These are phyloP conservation scores for Zaprionus davidi DNA, from an alignment of 1,140 invertebrate species.

Conservation along the genomic window DNA sequence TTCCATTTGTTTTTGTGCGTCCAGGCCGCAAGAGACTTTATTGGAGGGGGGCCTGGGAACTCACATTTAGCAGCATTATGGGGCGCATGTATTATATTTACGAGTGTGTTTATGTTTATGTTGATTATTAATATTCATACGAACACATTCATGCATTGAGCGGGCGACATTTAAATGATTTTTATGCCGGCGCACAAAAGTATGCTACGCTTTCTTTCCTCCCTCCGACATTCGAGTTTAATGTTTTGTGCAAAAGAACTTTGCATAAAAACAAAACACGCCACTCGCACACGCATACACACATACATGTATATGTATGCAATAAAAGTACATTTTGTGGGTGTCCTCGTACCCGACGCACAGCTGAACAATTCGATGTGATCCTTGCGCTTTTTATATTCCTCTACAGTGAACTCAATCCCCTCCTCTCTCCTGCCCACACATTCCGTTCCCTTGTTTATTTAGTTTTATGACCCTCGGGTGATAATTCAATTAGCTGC, in stretches of 20 bases:
- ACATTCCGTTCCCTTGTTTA: neutral
- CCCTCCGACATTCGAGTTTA: conserved; percentile 63
- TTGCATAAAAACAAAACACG: conserved; percentile 47
- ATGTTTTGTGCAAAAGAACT: conserved; percentile 62
- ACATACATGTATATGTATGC: neutral
- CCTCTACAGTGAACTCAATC: neutral
- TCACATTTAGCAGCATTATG: conserved; percentile 39
- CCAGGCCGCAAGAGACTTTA: conserved; percentile 12
- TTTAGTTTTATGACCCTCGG: conserved; percentile 42
- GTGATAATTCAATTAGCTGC: conserved; percentile 70
- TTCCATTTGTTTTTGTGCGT: conserved; percentile 45
- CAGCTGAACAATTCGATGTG: conserved; percentile 45
- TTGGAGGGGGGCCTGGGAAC: neutral
- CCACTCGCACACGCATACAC: neutral
- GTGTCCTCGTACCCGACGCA: conserved; percentile 18
- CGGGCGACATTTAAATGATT: conserved; percentile 71
- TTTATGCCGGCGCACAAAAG: conserved; percentile 62
- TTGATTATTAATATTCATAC: conserved; percentile 65
- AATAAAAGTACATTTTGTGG: conserved; percentile 64
- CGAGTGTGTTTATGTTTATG: conserved; percentile 46
- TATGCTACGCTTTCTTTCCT: conserved; percentile 44
- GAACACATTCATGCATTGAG: conserved; percentile 59
- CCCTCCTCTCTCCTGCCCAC: neutral
- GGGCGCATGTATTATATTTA: conserved; percentile 54
- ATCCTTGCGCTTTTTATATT: conserved; percentile 28